phyloP scores from a whole-genome alignment of 2,888 invertebrate species.

The Dryococelus australis region DNA sequence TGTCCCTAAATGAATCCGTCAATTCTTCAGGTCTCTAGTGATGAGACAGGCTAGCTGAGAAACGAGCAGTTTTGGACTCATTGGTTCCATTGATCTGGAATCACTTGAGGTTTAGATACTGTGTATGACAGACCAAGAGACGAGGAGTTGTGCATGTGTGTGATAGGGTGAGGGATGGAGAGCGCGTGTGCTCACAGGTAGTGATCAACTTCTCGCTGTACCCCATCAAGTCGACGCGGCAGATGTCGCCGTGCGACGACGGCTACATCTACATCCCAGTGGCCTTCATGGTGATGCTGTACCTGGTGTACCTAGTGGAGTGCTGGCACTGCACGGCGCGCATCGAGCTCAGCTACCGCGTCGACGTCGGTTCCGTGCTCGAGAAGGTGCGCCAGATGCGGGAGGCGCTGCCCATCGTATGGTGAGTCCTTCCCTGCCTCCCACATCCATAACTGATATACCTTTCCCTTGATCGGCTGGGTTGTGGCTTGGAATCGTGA shows the following conservation, averaged over 20 bases:
- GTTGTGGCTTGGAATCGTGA: too few species aligned
- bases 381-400: slow-evolving; percentile 71
- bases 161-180: too few species aligned
- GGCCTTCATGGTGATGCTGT: slow-evolving; percentile 79
- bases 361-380: slow-evolving; percentile 71
- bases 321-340: slow-evolving; percentile 80
- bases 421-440: slow-evolving; percentile 60
- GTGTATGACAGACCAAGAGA: too few species aligned
- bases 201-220: slow-evolving; percentile 71
- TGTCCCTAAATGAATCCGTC: too few species aligned
- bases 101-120: too few species aligned
- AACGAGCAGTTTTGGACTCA: too few species aligned
- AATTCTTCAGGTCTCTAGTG: too few species aligned
- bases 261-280: slow-evolving; percentile 85
- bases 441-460: too few species aligned
- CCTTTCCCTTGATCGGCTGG: too few species aligned
- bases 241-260: slow-evolving; percentile 79
- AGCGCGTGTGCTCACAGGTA: slow-evolving; percentile 53
- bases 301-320: slow-evolving; percentile 82
- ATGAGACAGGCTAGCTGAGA: too few species aligned
- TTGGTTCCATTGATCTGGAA: too few species aligned
- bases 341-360: slow-evolving; percentile 53
- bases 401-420: slow-evolving; percentile 77
- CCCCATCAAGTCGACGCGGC: slow-evolving; percentile 68
- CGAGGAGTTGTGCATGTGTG: too few species aligned